These are phyloP conservation scores for Abscondita cerata DNA, from an alignment of 2,888 invertebrate genomes.

Conservation along the genomic window DNA sequence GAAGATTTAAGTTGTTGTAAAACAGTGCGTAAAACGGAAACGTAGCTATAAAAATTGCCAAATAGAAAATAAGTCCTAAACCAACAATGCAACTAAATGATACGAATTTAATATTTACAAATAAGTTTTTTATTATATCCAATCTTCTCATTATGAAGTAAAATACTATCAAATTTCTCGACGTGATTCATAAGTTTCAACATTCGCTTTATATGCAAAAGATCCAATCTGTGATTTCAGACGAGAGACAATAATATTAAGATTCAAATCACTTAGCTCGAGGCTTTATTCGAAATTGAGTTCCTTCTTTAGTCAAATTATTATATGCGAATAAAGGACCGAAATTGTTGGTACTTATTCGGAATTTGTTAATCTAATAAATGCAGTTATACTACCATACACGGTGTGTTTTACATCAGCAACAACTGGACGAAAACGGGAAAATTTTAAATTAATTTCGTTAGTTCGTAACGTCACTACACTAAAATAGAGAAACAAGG, in stretches of 20 bases:
- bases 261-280: conserved; percentile 56
- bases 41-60: too few species aligned
- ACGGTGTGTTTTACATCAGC: too few species aligned
- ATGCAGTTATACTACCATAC: background rate
- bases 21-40: too few species aligned
- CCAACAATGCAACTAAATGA: background rate
- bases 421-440: too few species aligned
- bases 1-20: too few species aligned
- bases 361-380: background rate
- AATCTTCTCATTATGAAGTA: too few species aligned
- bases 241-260: conserved; percentile 56
- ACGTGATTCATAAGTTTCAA: conserved; percentile 13
- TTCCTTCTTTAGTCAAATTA: background rate
- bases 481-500: background rate
- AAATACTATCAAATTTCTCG: too few species aligned
- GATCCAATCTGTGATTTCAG: conserved; percentile 56
- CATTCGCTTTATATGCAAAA: conserved; percentile 54
- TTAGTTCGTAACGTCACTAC: background rate
- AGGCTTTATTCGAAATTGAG: conserved; percentile 20
- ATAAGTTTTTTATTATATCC: too few species aligned
- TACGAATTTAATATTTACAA: conserved; percentile 5
- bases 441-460: conserved; percentile 4
- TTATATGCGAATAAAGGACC: background rate
- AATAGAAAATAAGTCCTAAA: background rate
- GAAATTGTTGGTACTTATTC: conserved; percentile 4